These are phyloP conservation scores for Magallana gigas DNA, from an alignment of 1,140 invertebrate species.

Conservation along the genomic window DNA sequence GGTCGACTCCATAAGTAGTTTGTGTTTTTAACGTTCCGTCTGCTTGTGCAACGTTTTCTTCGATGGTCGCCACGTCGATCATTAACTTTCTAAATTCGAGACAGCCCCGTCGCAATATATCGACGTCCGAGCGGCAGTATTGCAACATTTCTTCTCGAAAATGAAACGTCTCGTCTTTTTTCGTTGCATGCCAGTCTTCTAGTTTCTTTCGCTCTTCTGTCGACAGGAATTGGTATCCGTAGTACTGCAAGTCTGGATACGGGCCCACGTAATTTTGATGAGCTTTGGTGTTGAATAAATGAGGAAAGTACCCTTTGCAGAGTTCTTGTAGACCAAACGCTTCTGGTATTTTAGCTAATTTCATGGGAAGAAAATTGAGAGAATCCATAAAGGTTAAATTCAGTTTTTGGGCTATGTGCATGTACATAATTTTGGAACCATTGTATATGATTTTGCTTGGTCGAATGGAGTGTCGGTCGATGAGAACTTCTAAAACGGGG, in stretches of 20 bases:
- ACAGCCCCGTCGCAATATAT: conserved; percentile 43
- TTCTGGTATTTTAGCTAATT: no score
- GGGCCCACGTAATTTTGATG: conserved; percentile 50
- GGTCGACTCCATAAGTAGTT: conserved; percentile 37
- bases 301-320: no score
- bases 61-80: conserved; percentile 35
- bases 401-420: no score
- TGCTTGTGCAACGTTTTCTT: background rate
- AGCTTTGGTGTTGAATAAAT: conserved; percentile 47
- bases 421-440: no score
- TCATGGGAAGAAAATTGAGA: no score
- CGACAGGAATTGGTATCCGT: conserved; percentile 48
- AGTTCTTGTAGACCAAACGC: no score
- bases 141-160: conserved; percentile 46
- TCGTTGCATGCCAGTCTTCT: conserved; percentile 47
- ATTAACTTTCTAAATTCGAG: conserved; percentile 51
- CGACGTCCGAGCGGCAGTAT: conserved; percentile 51
- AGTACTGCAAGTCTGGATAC: conserved; percentile 44
- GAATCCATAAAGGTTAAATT: no score
- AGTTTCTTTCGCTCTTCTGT: conserved; percentile 47
- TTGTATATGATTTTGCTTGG: no score
- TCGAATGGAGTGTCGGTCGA: no score
- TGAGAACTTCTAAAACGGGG: no score
- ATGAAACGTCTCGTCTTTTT: conserved; percentile 44
- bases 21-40: conserved; percentile 37